Conservation (phyloP, 2,113 vertebrate species). For the Ceyx melanurus region DNA sequence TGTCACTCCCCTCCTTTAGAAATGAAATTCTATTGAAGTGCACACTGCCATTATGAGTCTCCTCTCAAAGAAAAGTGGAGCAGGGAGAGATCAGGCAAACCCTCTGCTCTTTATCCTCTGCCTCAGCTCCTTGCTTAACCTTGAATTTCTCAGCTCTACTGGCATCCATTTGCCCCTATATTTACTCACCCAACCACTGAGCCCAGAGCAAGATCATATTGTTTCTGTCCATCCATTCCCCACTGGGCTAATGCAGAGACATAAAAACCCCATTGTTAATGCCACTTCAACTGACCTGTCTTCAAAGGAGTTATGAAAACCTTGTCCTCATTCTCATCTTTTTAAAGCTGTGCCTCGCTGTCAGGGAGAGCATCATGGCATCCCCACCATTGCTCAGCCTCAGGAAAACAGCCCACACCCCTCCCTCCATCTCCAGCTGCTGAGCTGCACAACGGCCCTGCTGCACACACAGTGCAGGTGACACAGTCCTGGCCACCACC, state of each 20-base stretch:
- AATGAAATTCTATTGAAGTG: neutral
- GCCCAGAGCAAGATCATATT: neutral
- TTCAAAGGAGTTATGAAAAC: neutral
- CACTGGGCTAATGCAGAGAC: neutral
- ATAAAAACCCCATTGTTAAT: neutral
- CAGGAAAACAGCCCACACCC: neutral
- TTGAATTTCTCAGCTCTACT: rapidly evolving
- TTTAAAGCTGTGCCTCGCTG: neutral
- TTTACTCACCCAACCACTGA: neutral
- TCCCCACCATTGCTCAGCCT: neutral
- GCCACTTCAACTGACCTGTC: neutral
- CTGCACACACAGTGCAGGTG: neutral
- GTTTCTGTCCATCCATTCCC: neutral
- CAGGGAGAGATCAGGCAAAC: neutral
- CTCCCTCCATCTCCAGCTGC: neutral
- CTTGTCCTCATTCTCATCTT: neutral
- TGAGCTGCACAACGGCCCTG: neutral
- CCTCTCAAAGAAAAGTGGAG: neutral
- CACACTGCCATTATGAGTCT: neutral
- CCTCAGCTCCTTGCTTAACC: neutral
- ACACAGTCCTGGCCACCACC: rapidly evolving
- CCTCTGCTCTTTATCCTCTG: neutral
- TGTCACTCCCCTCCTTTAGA: neutral
- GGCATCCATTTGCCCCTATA: neutral
- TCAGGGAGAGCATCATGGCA: rapidly evolving